Conservation (phyloP, 2,113 vertebrate genomes). For the Pheucticus melanocephalus region DNA sequence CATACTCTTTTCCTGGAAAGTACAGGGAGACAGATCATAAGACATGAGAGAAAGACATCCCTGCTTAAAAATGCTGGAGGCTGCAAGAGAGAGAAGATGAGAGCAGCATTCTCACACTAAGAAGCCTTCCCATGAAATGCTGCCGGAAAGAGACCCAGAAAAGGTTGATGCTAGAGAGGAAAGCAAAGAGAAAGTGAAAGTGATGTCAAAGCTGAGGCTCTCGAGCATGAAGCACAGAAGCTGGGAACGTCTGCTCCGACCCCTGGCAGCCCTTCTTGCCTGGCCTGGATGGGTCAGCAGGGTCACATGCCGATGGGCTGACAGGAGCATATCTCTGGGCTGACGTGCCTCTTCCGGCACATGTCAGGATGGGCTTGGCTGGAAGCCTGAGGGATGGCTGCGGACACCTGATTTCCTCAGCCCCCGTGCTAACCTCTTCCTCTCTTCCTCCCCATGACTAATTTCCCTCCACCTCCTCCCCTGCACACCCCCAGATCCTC, state of each 20-base stretch:
- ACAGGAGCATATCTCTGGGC: not conserved
- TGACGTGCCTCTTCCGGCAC: not conserved
- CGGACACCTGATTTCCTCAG: conserved; percentile 4
- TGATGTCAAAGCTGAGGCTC: not conserved
- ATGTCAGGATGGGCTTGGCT: not conserved
- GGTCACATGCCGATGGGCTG: not conserved
- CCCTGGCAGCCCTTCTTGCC: not conserved
- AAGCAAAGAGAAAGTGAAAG: conserved; percentile 43
- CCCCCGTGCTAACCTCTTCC: conserved; percentile 15
- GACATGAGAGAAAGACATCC: not conserved
- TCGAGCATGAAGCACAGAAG: not conserved
- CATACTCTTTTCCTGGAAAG: not conserved
- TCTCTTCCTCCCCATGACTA: conserved; percentile 46
- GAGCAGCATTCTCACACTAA: not conserved
- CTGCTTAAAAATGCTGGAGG: not conserved
- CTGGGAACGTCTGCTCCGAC: not conserved
- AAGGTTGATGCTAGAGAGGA: not conserved
- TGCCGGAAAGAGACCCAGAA: not conserved
- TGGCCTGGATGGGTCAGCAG: not conserved
- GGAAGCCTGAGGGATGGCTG: not conserved
- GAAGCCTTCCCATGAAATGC: not conserved
- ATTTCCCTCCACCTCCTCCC: conserved; percentile 28
- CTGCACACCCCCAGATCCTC: not conserved
- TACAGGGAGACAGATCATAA: not conserved
- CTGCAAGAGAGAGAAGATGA: not conserved